Conservation (phyloP, 92 coral and sea anemone species). For the Zoanthus sansibaricus region DNA sequence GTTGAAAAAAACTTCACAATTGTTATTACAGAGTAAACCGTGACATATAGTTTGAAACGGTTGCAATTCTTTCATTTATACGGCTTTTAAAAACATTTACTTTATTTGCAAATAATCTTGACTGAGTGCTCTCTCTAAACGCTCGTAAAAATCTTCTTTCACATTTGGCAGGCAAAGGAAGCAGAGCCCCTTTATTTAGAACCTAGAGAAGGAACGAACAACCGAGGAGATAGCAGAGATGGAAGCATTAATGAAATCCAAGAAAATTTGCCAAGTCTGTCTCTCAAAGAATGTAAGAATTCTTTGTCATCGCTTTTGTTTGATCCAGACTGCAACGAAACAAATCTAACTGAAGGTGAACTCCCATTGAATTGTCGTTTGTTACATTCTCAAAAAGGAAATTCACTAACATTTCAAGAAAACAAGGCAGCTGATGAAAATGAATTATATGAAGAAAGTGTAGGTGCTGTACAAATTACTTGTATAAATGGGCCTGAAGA, state of each 20-base stretch:
- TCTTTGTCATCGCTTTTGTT: background rate
- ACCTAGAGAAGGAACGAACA: background rate
- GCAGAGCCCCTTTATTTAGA: background rate
- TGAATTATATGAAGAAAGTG: background rate
- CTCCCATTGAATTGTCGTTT: background rate
- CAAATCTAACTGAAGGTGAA: background rate
- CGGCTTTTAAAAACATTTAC: no score
- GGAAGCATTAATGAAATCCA: background rate
- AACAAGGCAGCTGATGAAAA: background rate
- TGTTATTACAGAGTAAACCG: no score
- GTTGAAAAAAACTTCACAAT: no score
- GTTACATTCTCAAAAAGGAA: background rate
- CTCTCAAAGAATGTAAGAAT: background rate
- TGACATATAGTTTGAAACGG: no score
- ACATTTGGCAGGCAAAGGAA: background rate
- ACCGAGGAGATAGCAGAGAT: background rate
- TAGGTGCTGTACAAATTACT: background rate
- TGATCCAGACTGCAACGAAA: background rate
- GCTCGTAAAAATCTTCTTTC: background rate
- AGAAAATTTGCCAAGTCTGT: slow-evolving; percentile 11
- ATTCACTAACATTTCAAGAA: background rate
- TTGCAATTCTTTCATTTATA: no score
- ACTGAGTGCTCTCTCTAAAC: no score
- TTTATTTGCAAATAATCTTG: no score
- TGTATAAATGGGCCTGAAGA: background rate